Conservation (phyloP, 2,888 invertebrate species). For the Periphyllus acericola region DNA sequence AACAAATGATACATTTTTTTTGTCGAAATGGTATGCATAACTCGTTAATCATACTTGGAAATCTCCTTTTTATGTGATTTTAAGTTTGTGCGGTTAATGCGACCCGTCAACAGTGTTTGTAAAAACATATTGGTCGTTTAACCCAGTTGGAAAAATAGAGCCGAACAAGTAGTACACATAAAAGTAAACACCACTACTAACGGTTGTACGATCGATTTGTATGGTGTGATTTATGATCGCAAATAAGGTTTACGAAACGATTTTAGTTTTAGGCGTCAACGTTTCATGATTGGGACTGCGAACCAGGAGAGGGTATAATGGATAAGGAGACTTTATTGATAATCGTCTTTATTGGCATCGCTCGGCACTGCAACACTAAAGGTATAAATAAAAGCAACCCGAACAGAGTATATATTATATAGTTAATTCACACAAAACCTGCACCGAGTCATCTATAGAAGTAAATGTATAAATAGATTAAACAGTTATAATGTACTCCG, state of each 20-base stretch:
- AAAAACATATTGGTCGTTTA: slow-evolving; percentile 2
- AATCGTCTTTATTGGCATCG: slow-evolving; percentile 29
- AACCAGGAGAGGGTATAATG: slow-evolving; percentile 1
- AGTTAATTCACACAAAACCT: slow-evolving; percentile 19
- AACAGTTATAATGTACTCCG: background rate
- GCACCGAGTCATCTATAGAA: slow-evolving; percentile 1
- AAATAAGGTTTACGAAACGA: slow-evolving; percentile 15
- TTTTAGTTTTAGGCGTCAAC: slow-evolving; percentile 31
- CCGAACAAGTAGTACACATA: background rate
- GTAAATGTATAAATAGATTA: background rate
- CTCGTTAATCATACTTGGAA: slow-evolving; percentile 20
- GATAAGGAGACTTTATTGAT: slow-evolving; percentile 27
- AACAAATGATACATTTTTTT: slow-evolving; percentile 8
- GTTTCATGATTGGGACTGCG: slow-evolving; percentile 11
- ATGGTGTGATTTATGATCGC: slow-evolving; percentile 6
- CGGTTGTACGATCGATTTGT: background rate
- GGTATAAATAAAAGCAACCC: slow-evolving; percentile 28
- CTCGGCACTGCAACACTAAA: background rate
- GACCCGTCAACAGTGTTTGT: background rate
- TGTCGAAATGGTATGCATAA: background rate
- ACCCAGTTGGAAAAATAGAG: background rate
- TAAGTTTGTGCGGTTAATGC: background rate
- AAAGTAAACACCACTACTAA: background rate
- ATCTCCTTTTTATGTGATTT: background rate
- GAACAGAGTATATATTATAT: background rate